Evolutionary conservation across 1,140 invertebrate genomes (phyloP), one percentile per base, ranked within the genome.

Genomic region (Megalonaias nervosa): DNA sequence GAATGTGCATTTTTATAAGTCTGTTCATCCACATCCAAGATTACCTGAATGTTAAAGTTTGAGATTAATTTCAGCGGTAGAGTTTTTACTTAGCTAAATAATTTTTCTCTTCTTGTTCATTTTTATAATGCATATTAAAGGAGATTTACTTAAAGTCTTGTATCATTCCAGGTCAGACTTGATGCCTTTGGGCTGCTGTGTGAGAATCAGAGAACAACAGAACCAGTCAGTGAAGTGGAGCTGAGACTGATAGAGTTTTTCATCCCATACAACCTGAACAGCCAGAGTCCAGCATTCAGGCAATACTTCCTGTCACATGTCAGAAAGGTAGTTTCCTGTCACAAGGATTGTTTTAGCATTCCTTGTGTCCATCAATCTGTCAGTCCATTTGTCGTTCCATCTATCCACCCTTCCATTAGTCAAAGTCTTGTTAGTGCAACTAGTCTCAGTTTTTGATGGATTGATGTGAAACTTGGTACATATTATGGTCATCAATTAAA

Each of bases 151-250:
- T 48, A 48, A 48, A 48, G 6, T 48, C 38, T 74, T 23, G 78
- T 73, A 79, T 75, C 78, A 73, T 84, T 86, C 31, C 70, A 93
- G 92, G 86, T 93, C 61, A 83, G 92, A 69, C 84, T 93, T 19
- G 91, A 92, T 80, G 93, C 93, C 0, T 92, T 97, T 74, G 92
- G 93, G 5, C 89, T 96, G 13, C 85, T 97, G 17, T 93, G 94
- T 74, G 95, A 96, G 83, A 95, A 93, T 17, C 93, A 93, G 65
- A 95, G 95, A 87, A 94, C 93, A 19, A 95, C 95, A 19, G 94
- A 96, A 87, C 60, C 88, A 1, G 93, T 95, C 75, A 91, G 90
- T 2, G 19, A 82, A 6, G 88, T 88, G 68, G 96, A 97, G 88
- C 92, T 96, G 21, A 85, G 93, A 17, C 91, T 94, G n/a, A 90